Evolutionary conservation across 2,113 vertebrate species (phyloP), one percentile per base, ranked within the genome.

Genomic region (Clarias gariepinus): DNA sequence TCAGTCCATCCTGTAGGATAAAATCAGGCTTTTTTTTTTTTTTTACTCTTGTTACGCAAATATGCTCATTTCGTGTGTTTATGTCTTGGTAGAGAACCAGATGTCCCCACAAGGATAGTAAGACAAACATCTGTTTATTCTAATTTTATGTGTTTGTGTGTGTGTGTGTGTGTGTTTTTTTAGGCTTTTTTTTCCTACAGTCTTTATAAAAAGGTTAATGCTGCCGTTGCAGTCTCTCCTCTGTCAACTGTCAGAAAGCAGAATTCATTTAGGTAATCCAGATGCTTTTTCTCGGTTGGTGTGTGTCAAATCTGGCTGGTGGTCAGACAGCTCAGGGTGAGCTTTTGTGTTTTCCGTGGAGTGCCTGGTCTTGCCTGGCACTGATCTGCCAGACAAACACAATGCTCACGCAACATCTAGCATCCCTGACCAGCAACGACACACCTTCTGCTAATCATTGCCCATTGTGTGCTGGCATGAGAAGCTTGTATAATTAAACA

Each of bases 191-290:
- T 36, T 86, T 91, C 88, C 91, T 86, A 87, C 88, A 91, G 93
- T 93, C 93, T 94, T 94, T 89, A 88, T 69, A 91, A 90, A 89
- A 89, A 91, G 92, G 94, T 94, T 93, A 94, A 90, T 89, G 82
- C 89, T 69, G 85, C 80, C 90, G 84, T 87, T 92, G 89, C 92
- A 90, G 90, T 68, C 68, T 73, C 88, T 92, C 83, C 90, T 94
- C 93, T 93, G 94, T 94, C 94, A 91, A 53, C 88, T 85, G 73
- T 89, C 88, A 85, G 88, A 88, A 88, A 90, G 68, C 66, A 86
- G 61, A 86, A 86, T 89, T 89, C 76, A 88, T 89, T 90, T 91
- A 57, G 85, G 87, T 90, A 86, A 88, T 89, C 87, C 83, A 87
- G 87, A 90, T 88, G 87, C 86, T 88, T 90, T 85, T 64, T 41